phyloP scores from a whole-genome alignment of 2,888 invertebrate species.

The Coremacera marginata region DNA sequence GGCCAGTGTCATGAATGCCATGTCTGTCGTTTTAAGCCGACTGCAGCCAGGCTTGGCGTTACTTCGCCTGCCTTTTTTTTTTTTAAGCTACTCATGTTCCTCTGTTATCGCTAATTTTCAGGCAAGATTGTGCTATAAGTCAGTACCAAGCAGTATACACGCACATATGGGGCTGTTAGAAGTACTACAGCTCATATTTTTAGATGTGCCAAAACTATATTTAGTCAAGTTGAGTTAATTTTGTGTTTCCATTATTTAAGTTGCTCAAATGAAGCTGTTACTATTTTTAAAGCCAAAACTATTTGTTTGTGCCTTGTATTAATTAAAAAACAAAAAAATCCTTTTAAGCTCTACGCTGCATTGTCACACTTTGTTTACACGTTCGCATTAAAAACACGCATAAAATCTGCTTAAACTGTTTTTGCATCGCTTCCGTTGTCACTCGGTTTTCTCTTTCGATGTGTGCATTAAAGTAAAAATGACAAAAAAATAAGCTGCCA shows the following conservation, averaged over 20 bases:
- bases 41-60: neutral
- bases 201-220: neutral
- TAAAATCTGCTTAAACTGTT: constrained; percentile 56
- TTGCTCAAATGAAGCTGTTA: neutral
- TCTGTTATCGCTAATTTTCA: constrained; percentile 49
- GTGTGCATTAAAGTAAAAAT: neutral
- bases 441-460: neutral
- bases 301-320: neutral
- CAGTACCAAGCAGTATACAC: neutral
- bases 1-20: constrained; percentile 1
- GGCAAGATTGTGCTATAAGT: constrained; percentile 35
- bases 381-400: constrained; percentile 46
- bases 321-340: neutral
- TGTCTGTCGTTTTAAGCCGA: neutral
- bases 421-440: constrained; percentile 18
- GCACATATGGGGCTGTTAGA: neutral
- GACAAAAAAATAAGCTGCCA: neutral
- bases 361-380: neutral
- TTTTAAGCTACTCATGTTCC: constrained; percentile 34
- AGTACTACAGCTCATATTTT: neutral
- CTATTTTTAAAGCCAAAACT: neutral
- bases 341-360: neutral
- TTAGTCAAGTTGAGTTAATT: no score
- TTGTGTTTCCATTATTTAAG: neutral
- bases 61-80: neutral